Evolutionary conservation across 2,888 invertebrate species (phyloP), one percentile per base, ranked within the genome.

Genomic region (Lasioglossum lativentre): DNA sequence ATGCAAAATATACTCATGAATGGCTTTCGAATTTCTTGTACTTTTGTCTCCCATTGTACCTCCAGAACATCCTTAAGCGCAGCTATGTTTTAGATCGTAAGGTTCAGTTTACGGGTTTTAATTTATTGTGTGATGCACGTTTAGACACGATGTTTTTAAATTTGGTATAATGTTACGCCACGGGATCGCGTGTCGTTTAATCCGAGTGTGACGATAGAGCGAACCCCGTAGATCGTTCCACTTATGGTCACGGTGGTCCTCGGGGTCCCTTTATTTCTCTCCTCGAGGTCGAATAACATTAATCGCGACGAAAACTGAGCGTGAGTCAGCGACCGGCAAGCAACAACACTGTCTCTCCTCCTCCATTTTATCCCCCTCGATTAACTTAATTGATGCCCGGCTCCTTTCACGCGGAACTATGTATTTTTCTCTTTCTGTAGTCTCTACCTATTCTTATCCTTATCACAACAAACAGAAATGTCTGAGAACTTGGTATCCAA

Each of bases 301-400:
- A 78, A 88, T 87, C 85, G 78, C 45, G 78, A 88, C 87, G 87
- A 85, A 87, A 85, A 81, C 78, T 66, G 75, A 72, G 70, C 47
- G 52, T 85, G 88, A 88, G 75, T 88, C 88, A 87, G 78, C 88
- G 52, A 8, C 47, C 73, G 66, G 40, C 78, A 83, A 77, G 80
- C 77, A 78, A 71, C 75, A 66, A 81, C 56, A 78, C 79, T 30
- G 74, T 81, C 71, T 63, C 66, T 78, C 52, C 77, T 38, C 68
- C 75, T 79, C 30, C 12, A 8, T 72, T 72, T 38, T n/a, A 45
- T 78, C 63, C 79, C 56, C 72, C 76, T 79, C 86, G 81, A 86
- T 88, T 81, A 79, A 86, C 83, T 88, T 86, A 86, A 88, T 88
- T 81, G 63, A 78, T 68, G 34, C 86, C 80, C 72, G 72, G 52